Base-by-base conservation (phyloP, 2,797 vertebrate species). In the Merluccius polli region DNA sequence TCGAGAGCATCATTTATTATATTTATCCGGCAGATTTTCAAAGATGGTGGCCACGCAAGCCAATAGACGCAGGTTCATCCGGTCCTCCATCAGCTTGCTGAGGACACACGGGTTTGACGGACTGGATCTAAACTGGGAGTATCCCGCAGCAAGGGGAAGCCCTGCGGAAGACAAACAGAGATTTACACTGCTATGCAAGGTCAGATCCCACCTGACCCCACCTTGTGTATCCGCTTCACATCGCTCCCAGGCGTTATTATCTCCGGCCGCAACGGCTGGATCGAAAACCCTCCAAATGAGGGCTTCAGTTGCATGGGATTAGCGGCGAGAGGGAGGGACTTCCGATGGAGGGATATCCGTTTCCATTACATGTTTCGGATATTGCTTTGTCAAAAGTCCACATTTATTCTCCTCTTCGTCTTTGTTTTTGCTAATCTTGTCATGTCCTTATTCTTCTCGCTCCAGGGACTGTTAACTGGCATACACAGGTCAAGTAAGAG, bases 101-200 rank as follows among this genome's bases (percentile, higher is more conserved):
- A 91, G 94, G 81, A 85, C 70, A 10, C 75, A 93, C 69, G 79
- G 80, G 21, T 96, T 97, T 77, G 94, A 96, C 82, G 95, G 95
- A 1, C 87, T 96, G 12, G 95, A 96, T 76, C 89, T 97, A 71
- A 95, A 95, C 86, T 96, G 95, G 94, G 89, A 95, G 81, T 95
- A 94, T 75, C 95, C 95, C 0, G 93, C 89, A 71, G 71, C 92
- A 1, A 88, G 94, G 86, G 95, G 93, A 75, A 96, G 95, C 74
- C 95, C 94, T 11, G 27, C 1, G 0, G 79, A 79, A 35, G 95
- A 96, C 85, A 93, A 93, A 75, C 87, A 91, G 72, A 92, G 80
- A 81, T 96, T 95, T 81, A 92, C 94, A 13, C 16, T 85, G 77
- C 82, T 97, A 38, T 93, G 93, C 82, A 89, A 95, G 89, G 95